Base-by-base conservation (phyloP, 2,888 invertebrate species). In the Cheilosia soror region DNA sequence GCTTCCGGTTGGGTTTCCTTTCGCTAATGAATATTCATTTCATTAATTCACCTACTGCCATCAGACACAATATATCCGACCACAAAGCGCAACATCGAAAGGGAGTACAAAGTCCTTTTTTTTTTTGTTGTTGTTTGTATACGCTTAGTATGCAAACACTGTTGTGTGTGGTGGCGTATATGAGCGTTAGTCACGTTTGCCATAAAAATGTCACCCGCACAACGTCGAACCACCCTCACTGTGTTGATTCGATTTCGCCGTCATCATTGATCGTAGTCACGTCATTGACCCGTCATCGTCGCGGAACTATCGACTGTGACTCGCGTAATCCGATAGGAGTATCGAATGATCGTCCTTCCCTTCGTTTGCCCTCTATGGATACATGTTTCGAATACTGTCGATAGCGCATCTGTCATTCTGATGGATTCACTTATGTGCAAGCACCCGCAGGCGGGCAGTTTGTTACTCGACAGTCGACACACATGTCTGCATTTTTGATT, bases 11-110 rank as follows among this genome's bases (percentile, higher is more conserved):
- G 68, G 55, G 37, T 57, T 63, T 47, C 69, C 65, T 58, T 44
- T 65, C 58, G 51, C 33, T 76, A 84, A 76, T 84, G 79, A 84
- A 84, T 84, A 84, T 84, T 84, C 79, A 80, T 84, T 79, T 71
- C 75, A 76, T 75, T 76, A 75, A 71, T 80, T 84, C 71, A 84
- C 79, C 75, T 71, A 79, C 60, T 66, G 40, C 71, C 42, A 33
- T 37, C 20, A 63, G 15, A 33, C 47, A 13, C n/a, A 55, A 25
- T 15, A n/a, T 37, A 20, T 4, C 5, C 25, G 7, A 44, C 15
- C 27, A 25, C 29, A 60, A 72, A 65, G 15, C 9, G 15, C 40
- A 11, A 42, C 49, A 58, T 9, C 15, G 68, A 57, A 13, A 71
- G 63, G 49, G 25, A 58, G 31, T 53, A 37, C 53, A 62, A 25